A percentile compares a stretch with the other conserved stretches of the same genome.
Conservation (phyloP, 2,113 vertebrate genomes). For the Apteryx owenii region DNA sequence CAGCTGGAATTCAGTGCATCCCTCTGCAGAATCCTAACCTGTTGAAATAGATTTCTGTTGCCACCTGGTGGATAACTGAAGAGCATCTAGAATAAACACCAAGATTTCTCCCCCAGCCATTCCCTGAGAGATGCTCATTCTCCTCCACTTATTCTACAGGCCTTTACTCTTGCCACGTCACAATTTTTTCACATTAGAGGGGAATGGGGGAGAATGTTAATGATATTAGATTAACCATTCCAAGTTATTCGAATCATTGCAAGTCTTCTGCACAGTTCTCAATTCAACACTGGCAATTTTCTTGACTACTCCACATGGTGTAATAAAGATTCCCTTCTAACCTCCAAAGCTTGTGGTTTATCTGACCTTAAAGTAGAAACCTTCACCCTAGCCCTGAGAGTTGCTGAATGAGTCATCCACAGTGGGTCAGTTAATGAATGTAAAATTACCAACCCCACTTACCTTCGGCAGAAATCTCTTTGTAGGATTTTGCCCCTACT, state of each 20-base stretch:
- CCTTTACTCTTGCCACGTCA: not conserved
- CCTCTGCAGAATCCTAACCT: not conserved
- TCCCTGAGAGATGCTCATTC: not conserved
- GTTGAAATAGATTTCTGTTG: slow-evolving; percentile 16
- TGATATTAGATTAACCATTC: not conserved
- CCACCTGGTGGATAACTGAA: slow-evolving; percentile 43
- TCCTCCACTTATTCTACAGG: not conserved
- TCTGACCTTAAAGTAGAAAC: not conserved
- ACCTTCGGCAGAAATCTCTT: not conserved
- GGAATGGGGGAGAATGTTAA: not conserved
- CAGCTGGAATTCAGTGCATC: not conserved
- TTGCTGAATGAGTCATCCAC: not conserved
- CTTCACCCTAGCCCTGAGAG: not conserved
- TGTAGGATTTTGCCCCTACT: not conserved
- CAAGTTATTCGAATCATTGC: not conserved
- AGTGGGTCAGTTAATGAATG: not conserved
- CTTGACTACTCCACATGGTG: rapidly evolving
- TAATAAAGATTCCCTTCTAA: not conserved
- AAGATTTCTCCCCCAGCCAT: rapidly evolving
- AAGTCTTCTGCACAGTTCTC: not conserved
- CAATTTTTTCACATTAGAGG: not conserved
- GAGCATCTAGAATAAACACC: rapidly evolving
- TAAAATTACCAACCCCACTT: not conserved
- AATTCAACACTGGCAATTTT: not conserved
- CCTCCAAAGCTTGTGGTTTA: not conserved